Conservation (phyloP, 2,888 invertebrate species). For the Sepiola atlantica region DNA sequence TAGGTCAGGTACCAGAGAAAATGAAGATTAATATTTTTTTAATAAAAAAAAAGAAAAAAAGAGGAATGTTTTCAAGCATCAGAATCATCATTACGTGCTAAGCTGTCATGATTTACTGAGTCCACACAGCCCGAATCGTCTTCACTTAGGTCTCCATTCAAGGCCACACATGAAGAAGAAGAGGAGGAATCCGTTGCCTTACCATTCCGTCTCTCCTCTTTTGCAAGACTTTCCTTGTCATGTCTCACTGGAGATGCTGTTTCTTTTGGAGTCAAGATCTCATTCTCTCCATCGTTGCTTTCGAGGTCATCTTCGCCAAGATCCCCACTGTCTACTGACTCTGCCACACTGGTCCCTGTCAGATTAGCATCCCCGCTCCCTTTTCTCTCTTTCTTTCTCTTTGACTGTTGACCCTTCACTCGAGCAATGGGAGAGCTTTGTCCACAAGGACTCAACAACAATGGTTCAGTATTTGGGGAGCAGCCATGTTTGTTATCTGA, state of each 20-base stretch:
- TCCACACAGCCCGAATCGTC: constrained; percentile 46
- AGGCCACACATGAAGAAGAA: neutral
- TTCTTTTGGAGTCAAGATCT: neutral
- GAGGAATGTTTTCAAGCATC: constrained; percentile 24
- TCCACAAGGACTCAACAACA: neutral
- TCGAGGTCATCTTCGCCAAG: neutral
- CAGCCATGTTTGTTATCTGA: neutral
- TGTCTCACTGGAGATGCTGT: neutral
- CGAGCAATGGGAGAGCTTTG: neutral
- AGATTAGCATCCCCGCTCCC: neutral
- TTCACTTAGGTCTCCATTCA: constrained; percentile 40
- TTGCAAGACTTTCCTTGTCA: neutral
- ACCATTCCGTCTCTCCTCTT: neutral
- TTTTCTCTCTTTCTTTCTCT: neutral
- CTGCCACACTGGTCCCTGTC: neutral
- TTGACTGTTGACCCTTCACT: neutral
- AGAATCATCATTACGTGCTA: neutral
- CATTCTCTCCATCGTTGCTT: neutral
- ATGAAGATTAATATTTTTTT: neutral
- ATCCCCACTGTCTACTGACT: neutral
- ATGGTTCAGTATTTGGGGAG: neutral
- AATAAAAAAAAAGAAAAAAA: neutral
- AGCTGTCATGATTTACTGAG: constrained; percentile 15
- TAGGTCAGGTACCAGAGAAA: neutral
- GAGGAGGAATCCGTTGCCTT: neutral